phyloP scores from a whole-genome alignment of 2,113 vertebrate species.

The Marcusenius ussheri region DNA sequence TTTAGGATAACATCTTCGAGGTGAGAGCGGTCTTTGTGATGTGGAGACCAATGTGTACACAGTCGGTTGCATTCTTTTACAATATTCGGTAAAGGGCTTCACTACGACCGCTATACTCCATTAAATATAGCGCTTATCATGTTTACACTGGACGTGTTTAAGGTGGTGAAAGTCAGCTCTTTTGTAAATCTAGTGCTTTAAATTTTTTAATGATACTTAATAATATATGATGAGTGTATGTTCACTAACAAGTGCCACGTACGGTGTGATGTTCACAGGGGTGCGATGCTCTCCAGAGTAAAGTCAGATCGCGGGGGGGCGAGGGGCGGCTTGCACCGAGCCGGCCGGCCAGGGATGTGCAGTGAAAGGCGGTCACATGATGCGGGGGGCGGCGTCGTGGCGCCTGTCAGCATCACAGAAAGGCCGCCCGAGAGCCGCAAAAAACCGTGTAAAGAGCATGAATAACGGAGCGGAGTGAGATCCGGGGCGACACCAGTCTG shows the following conservation, averaged over 20 bases:
- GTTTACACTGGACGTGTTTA: not conserved
- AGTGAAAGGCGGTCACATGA: conserved; percentile 44
- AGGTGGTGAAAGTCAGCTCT: not conserved
- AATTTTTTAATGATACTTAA: not conserved
- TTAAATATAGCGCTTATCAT: not conserved
- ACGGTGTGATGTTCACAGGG: not conserved
- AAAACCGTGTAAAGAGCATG: conserved; percentile 29
- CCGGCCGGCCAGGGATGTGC: not conserved
- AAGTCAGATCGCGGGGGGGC: not conserved
- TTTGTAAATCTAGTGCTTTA: not conserved
- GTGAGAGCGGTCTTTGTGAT: not conserved
- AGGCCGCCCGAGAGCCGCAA: conserved; percentile 38
- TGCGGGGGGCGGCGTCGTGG: conserved; percentile 40
- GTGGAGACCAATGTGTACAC: not conserved
- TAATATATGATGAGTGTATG: not conserved
- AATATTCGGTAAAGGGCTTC: not conserved
- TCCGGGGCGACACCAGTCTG: conserved; percentile 35
- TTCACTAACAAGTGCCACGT: not conserved
- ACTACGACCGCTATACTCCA: not conserved
- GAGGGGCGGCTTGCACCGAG: not conserved
- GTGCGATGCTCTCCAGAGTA: not conserved
- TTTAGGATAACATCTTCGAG: not conserved
- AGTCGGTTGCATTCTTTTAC: not conserved
- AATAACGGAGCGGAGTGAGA: conserved; percentile 49
- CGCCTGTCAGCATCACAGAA: conserved; percentile 21